Evolutionary conservation across 2,888 invertebrate genomes (phyloP).

Genomic region (Hermodice carunculata): DNA sequence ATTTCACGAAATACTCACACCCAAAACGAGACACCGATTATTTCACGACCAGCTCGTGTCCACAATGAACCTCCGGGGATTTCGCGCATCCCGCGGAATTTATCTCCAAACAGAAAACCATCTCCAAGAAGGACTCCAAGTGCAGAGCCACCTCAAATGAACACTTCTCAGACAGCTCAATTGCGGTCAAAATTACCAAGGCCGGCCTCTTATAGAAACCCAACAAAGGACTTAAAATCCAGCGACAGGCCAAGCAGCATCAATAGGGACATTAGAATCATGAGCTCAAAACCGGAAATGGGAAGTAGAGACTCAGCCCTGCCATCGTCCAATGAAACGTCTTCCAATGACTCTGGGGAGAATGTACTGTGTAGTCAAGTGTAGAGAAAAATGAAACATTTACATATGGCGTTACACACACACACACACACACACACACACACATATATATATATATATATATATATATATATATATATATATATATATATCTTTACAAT

Average conservation of each 20-base stretch:
- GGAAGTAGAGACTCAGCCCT: conserved; percentile 76
- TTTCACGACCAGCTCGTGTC: not conserved
- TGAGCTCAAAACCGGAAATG: conserved; percentile 46
- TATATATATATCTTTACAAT: no score
- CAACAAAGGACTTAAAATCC: no score
- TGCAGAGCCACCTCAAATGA: not conserved
- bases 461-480: no score
- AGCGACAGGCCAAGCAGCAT: no score
- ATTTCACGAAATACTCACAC: no score
- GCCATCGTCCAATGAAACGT: conserved; percentile 73
- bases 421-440: no score
- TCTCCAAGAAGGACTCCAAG: conserved; percentile 6
- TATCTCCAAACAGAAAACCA: no score
- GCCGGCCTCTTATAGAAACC: no score
- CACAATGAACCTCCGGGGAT: conserved; percentile 1
- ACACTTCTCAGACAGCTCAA: not conserved
- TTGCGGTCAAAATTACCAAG: no score
- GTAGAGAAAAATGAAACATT: no score
- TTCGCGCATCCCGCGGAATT: not conserved
- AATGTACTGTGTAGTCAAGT: conserved; percentile 33
- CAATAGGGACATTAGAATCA: conserved; percentile 6
- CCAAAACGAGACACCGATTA: not conserved
- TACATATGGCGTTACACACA: no score
- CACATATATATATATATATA: no score
- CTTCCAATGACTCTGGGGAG: conserved; percentile 62